These are phyloP conservation scores for Chionis minor DNA, from an alignment of 2,113 vertebrate species.

Conservation along the genomic window DNA sequence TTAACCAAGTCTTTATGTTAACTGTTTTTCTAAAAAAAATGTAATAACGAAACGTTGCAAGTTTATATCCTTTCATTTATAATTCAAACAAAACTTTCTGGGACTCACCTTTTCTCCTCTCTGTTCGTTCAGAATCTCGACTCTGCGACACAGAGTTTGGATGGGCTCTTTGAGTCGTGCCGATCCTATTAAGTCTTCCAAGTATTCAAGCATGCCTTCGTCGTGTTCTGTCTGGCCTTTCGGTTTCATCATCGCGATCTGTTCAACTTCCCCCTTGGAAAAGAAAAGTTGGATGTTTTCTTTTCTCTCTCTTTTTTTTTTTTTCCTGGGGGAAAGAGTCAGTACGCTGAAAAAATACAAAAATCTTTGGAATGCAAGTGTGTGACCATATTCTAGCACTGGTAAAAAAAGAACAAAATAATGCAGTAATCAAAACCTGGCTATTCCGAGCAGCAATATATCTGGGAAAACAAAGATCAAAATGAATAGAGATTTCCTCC, in stretches of 20 bases:
- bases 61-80: not conserved
- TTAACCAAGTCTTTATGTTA: not conserved
- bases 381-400: not conserved
- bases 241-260: constrained; percentile 98
- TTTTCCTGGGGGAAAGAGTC: not conserved
- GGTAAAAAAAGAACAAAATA: not conserved
- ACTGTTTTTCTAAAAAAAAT: not conserved
- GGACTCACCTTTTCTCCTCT: constrained; percentile 91
- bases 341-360: not conserved
- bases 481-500: not conserved
- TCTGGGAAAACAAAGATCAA: not conserved
- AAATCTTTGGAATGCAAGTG: not conserved
- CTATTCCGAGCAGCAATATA: not conserved
- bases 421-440: not conserved
- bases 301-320: not conserved
- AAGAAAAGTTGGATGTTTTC: not conserved
- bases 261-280: constrained; percentile 95
- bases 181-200: constrained; percentile 96
- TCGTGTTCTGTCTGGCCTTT: constrained; percentile 95
- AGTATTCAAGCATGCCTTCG: constrained; percentile 96
- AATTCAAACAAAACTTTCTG: not conserved
- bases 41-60: not conserved
- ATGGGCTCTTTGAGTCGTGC: constrained; percentile 93
- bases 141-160: constrained; percentile 80
- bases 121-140: constrained; percentile 90